These are phyloP conservation scores for Dicentrarchus labrax DNA, from an alignment of 2,113 vertebrate genomes.

Conservation along the genomic window DNA sequence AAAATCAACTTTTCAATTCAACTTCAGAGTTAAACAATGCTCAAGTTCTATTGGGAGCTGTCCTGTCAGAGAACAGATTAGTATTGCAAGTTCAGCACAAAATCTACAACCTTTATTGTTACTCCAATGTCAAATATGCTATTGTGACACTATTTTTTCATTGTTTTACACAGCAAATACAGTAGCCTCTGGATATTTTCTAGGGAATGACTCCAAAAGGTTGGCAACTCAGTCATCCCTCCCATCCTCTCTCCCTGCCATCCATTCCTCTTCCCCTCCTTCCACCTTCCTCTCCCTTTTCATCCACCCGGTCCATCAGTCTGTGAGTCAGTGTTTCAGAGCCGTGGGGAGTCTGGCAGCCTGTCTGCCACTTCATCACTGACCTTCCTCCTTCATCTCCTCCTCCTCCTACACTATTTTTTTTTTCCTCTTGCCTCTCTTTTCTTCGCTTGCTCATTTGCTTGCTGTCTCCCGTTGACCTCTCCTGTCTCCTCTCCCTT, in stretches of 20 bases:
- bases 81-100: background rate
- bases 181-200: background rate
- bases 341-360: slow-evolving; percentile 66
- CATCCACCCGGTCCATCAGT: slow-evolving; percentile 35
- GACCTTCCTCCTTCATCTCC: slow-evolving; percentile 67
- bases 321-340: slow-evolving; percentile 64
- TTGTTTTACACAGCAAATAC: background rate
- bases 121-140: background rate
- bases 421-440: slow-evolving; percentile 40
- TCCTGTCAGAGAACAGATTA: background rate
- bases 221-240: background rate
- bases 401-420: slow-evolving; percentile 47
- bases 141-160: background rate
- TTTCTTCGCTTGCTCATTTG: slow-evolving; percentile 57
- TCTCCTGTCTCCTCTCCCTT: slow-evolving; percentile 36
- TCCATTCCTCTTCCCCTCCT: slow-evolving; percentile 14
- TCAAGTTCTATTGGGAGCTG: background rate
- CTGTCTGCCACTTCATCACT: slow-evolving; percentile 68
- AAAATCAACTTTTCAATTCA: too few relatives aligned
- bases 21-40: too few relatives aligned
- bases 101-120: background rate
- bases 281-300: slow-evolving; percentile 6
- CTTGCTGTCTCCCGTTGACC: slow-evolving; percentile 38
- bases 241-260: background rate
- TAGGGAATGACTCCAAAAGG: background rate